These are phyloP conservation scores for Agriopis marginaria DNA, from an alignment of 2,888 invertebrate genomes.

Conservation along the genomic window DNA sequence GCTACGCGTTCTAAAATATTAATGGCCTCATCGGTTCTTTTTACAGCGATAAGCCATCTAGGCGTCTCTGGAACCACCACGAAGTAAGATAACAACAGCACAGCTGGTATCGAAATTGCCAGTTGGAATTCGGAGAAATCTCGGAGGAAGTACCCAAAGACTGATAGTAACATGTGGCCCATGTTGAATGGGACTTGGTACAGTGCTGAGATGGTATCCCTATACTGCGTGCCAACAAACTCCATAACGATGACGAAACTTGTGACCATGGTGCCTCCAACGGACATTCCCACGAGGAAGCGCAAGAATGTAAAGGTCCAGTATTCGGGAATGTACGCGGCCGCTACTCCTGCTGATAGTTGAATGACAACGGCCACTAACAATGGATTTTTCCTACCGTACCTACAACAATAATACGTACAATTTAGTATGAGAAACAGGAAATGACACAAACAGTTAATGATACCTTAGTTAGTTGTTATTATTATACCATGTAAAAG, in stretches of 20 bases:
- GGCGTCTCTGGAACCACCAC: slow-evolving; percentile 92
- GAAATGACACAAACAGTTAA: neutral
- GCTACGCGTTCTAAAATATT: slow-evolving; percentile 89
- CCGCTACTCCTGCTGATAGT: slow-evolving; percentile 88
- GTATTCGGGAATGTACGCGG: slow-evolving; percentile 88
- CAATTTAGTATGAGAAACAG: neutral
- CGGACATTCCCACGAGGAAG: slow-evolving; percentile 90
- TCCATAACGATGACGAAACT: slow-evolving; percentile 89
- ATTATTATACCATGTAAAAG: neutral
- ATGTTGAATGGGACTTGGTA: slow-evolving; percentile 90
- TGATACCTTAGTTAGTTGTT: slow-evolving; percentile 3
- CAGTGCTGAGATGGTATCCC: slow-evolving; percentile 86
- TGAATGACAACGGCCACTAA: slow-evolving; percentile 90
- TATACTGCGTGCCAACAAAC: slow-evolving; percentile 86
- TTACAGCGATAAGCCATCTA: slow-evolving; percentile 91
- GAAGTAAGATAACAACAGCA: slow-evolving; percentile 88
- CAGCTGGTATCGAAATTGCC: slow-evolving; percentile 87
- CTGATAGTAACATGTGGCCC: slow-evolving; percentile 88
- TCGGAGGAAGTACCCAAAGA: slow-evolving; percentile 88
- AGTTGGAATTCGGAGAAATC: slow-evolving; percentile 89
- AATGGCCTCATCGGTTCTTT: slow-evolving; percentile 88
- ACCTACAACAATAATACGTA: slow-evolving; percentile 83
- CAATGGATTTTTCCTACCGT: slow-evolving; percentile 91
- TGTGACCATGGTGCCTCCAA: slow-evolving; percentile 93
- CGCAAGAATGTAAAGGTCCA: slow-evolving; percentile 88